Evolutionary conservation across 1,140 invertebrate species (phyloP).

Genomic region (Chrysomallon squamiferum): DNA sequence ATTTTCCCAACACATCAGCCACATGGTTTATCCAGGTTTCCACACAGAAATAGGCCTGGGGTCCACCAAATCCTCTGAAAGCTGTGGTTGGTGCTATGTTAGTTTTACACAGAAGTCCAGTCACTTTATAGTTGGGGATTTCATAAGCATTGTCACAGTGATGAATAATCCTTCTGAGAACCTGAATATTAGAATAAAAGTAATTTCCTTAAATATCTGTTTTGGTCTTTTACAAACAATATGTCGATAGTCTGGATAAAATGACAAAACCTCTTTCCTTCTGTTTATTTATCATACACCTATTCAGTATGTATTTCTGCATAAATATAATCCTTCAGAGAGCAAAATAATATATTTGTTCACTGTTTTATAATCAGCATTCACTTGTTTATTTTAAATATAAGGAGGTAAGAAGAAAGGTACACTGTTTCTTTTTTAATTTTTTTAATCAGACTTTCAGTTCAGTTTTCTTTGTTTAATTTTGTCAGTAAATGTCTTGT

Average conservation of each 20-base stretch:
- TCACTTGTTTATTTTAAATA: too few relatives aligned
- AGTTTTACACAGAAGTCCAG: conserved; percentile 49
- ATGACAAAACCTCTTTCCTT: background rate
- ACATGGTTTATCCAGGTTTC: conserved; percentile 51
- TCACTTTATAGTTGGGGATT: conserved; percentile 42
- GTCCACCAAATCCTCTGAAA: conserved; percentile 57
- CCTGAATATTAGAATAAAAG: conserved; percentile 15
- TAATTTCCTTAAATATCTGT: background rate
- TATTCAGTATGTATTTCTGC: background rate
- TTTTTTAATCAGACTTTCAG: too few relatives aligned
- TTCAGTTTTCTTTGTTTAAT: too few relatives aligned
- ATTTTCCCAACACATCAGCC: conserved; percentile 23
- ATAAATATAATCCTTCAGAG: background rate
- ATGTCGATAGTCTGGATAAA: background rate
- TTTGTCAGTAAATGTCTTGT: too few relatives aligned
- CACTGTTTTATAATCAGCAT: too few relatives aligned
- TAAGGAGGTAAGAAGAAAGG: too few relatives aligned
- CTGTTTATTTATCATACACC: background rate
- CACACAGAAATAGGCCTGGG: conserved; percentile 47
- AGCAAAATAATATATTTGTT: background rate
- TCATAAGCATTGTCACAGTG: conserved; percentile 44
- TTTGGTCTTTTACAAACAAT: background rate
- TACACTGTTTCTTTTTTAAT: too few relatives aligned
- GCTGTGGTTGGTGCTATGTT: conserved; percentile 59
- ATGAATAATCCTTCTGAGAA: conserved; percentile 27